Conservation (phyloP, 2,888 invertebrate genomes). For the Pseudanteris insignis region DNA sequence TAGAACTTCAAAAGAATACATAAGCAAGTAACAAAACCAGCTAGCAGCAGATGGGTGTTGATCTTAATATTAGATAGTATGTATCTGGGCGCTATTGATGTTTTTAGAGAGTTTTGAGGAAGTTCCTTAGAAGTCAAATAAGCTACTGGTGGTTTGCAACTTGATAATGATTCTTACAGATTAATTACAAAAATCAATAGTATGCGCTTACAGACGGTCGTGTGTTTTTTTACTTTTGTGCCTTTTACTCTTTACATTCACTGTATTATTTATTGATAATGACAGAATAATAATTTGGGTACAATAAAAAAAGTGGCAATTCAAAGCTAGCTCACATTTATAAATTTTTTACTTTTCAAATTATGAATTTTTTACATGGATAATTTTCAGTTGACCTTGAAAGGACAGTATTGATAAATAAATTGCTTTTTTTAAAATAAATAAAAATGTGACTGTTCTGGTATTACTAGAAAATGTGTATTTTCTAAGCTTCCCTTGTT, state of each 20-base stretch:
- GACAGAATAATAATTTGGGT: conserved; percentile 48
- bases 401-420: conserved; percentile 50
- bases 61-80: conserved; percentile 68
- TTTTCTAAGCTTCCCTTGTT: conserved; percentile 32
- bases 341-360: conserved; percentile 47
- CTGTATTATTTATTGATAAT: conserved; percentile 60
- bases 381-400: conserved; percentile 13
- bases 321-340: conserved; percentile 30
- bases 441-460: conserved; percentile 62
- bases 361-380: conserved; percentile 11
- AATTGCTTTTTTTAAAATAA: conserved; percentile 45
- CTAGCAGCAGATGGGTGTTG: conserved; percentile 62
- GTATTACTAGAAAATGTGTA: conserved; percentile 59
- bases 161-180: conserved; percentile 44
- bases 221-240: conserved; percentile 58
- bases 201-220: conserved; percentile 56
- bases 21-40: conserved; percentile 61
- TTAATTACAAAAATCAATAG: conserved; percentile 47
- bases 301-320: conserved; percentile 38
- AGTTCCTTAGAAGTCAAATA: conserved; percentile 56
- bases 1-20: conserved; percentile 56
- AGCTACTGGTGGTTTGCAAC: conserved; percentile 53
- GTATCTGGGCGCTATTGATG: conserved; percentile 70
- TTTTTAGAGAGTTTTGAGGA: conserved; percentile 66
- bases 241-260: conserved; percentile 58